Conservation (phyloP, 2,797 vertebrate species). For the Melanitta fusca region DNA sequence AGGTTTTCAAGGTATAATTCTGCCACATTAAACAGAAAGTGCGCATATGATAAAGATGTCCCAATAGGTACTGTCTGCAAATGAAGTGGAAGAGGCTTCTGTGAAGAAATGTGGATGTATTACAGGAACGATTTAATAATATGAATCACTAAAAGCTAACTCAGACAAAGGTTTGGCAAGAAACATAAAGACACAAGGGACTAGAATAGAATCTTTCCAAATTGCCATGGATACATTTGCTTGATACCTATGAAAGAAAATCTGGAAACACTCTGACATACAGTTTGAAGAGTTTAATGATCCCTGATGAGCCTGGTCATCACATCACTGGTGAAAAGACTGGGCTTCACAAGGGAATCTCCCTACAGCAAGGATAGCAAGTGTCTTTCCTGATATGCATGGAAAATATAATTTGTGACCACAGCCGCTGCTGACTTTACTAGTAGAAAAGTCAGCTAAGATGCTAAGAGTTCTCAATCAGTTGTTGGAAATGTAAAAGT, state of each 20-base stretch:
- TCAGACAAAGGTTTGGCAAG: slow-evolving; percentile 59
- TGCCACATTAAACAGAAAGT: background rate
- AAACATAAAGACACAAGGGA: slow-evolving; percentile 9
- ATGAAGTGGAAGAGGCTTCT: background rate
- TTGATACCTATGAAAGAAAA: background rate
- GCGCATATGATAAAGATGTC: background rate
- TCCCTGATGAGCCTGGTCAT: slow-evolving; percentile 7
- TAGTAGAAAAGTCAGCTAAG: background rate
- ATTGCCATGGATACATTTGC: slow-evolving; percentile 16
- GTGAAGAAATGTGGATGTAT: background rate
- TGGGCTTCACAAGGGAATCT: slow-evolving; percentile 19
- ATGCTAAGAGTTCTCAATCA: slow-evolving; percentile 50
- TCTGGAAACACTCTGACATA: slow-evolving; percentile 45
- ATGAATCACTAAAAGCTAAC: slow-evolving; percentile 39
- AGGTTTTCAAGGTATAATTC: background rate
- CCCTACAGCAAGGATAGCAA: background rate
- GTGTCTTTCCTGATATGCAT: slow-evolving; percentile 12
- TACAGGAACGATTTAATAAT: slow-evolving; percentile 67
- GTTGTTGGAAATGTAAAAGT: slow-evolving; percentile 44
- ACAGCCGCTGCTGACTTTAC: slow-evolving; percentile 19
- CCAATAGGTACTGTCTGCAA: background rate
- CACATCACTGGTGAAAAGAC: background rate
- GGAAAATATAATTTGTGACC: background rate
- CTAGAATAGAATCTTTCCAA: slow-evolving; percentile 58
- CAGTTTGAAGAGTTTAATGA: slow-evolving; percentile 2